Base-by-base conservation (phyloP, 2,888 invertebrate genomes). In the Apodemia mormo region DNA sequence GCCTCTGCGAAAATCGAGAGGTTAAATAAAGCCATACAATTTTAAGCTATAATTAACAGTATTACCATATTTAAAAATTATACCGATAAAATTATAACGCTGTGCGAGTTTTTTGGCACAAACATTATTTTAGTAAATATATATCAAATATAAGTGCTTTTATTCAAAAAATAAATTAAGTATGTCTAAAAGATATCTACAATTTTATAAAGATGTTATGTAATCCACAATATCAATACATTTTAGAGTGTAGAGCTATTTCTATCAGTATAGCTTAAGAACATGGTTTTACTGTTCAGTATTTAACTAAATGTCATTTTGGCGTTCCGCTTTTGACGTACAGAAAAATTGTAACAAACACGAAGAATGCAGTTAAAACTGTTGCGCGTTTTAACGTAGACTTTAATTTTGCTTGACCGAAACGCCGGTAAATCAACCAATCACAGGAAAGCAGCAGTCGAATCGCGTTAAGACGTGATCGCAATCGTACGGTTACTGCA, bases 271-370 rank as follows among this genome's bases (percentile, higher is more conserved):
- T 61, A 33, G 12, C 12, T 61, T 61, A 61, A 33, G 12, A 61
- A 33, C 12, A 61, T 61, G 58, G 30, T 33, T 9, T 22, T 33
- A 61, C 58, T 61, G 33, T 33, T 9, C 5, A 30, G 49, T 49
- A 9, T 61, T 61, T 61, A 45, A 61, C 58, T 61, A 61, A 61
- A 61, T 61, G 58, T 61, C 58, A 61, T 61, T 61, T 61, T 61
- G 58, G 58, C 58, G 30, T 61, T 61, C 58, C 33, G 29, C 58
- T 61, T 10, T 61, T 61, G 58, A 33, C 3, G 33, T 61, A 61
- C 33, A 61, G 33, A 30, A 61, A 6, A 33, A 30, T 33, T 61
- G 58, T 12, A 33, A 61, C 30, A 33, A 61, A 61, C 5, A 61
- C 33, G 30, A 61, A 33, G 61, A 61, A 30, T 30, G 61, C 61